Conservation (phyloP, 2,888 invertebrate species). For the Nematopogon swammerdamellus region DNA sequence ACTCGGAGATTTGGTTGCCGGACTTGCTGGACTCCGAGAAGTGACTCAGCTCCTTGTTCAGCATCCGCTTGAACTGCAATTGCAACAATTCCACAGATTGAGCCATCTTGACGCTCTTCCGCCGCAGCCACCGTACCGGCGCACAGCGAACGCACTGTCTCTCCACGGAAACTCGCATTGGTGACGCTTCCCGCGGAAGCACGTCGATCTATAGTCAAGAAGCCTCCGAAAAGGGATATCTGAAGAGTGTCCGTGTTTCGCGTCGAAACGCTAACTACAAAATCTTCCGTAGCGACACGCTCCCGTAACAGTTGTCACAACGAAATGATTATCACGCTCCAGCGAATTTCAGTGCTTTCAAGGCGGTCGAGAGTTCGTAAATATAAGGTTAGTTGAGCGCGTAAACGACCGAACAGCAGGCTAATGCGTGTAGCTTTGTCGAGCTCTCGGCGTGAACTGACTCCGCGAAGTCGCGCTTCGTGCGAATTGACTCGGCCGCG, state of each 20-base stretch:
- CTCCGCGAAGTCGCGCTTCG: background rate
- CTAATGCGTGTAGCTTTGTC: background rate
- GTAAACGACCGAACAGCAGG: background rate
- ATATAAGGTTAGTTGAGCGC: background rate
- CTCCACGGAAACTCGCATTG: conserved; percentile 46
- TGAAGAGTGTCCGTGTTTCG: background rate
- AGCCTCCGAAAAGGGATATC: background rate
- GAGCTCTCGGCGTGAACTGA: background rate
- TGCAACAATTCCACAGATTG: conserved; percentile 46
- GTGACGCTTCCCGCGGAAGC: background rate
- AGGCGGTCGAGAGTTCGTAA: background rate
- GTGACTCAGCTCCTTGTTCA: conserved; percentile 98
- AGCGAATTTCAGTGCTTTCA: background rate
- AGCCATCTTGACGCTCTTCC: conserved; percentile 34
- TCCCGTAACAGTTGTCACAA: background rate
- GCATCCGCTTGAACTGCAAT: conserved; percentile 97
- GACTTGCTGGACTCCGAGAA: conserved; percentile 99
- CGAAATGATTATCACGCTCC: background rate
- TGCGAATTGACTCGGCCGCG: background rate
- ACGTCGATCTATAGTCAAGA: background rate
- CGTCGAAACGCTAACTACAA: background rate
- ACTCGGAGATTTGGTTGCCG: conserved; percentile 99
- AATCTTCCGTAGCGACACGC: background rate
- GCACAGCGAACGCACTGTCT: conserved; percentile 36
- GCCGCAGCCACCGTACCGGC: conserved; percentile 32